phyloP scores from a whole-genome alignment of 2,113 vertebrate genomes.

The Neolamprologus sp. region DNA sequence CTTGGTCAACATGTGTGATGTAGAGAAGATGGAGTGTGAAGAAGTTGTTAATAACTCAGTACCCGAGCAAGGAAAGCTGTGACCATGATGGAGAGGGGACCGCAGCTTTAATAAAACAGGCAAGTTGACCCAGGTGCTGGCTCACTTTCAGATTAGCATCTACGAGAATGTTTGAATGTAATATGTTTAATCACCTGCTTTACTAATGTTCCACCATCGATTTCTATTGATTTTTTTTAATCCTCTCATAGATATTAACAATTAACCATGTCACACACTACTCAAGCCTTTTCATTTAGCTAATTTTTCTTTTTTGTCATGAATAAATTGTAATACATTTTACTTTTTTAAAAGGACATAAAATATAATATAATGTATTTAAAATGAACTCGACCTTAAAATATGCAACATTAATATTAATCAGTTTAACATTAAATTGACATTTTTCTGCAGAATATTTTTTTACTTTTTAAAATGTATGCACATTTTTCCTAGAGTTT shows the following conservation, averaged over 20 bases:
- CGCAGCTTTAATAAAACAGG: background rate
- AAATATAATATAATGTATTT: background rate
- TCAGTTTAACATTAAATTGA: background rate
- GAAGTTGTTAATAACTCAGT: background rate
- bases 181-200: background rate
- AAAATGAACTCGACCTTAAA: background rate
- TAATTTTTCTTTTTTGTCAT: background rate
- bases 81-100: background rate
- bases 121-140: background rate
- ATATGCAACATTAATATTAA: background rate
- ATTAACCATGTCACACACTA: background rate
- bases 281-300: background rate
- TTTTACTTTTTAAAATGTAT: background rate
- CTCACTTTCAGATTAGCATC: background rate
- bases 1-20: rapidly evolving
- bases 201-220: rapidly evolving
- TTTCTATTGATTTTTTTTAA: rapidly evolving
- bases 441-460: background rate
- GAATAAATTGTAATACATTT: background rate
- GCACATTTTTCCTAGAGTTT: background rate
- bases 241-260: background rate
- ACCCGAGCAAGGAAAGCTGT: background rate
- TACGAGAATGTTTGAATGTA: rapidly evolving
- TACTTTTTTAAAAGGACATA: background rate
- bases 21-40: background rate